These are phyloP conservation scores for Phania funesta DNA, from an alignment of 2,888 invertebrate species.

Conservation along the genomic window DNA sequence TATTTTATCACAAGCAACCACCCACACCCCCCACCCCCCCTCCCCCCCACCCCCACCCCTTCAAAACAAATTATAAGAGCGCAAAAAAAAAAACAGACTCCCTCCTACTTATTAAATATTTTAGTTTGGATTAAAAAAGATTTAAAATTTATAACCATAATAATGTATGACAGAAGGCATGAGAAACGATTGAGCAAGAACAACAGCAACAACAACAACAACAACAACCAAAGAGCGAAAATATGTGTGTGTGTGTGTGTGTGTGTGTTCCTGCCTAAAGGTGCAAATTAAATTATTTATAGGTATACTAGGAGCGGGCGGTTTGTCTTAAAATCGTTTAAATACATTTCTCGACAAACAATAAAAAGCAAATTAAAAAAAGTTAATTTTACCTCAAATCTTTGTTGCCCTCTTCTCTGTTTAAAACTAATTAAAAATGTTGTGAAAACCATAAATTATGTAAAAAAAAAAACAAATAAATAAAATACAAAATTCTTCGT, in stretches of 20 bases:
- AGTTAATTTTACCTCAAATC: slow-evolving; percentile 75
- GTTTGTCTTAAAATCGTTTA: slow-evolving; percentile 9
- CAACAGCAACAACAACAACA: not conserved
- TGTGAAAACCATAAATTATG: slow-evolving; percentile 62
- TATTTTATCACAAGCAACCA: slow-evolving; percentile 39
- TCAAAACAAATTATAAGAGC: not conserved
- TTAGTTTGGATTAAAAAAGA: slow-evolving; percentile 74
- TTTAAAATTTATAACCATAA: slow-evolving; percentile 79
- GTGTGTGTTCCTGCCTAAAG: slow-evolving; percentile 60
- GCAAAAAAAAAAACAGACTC: not conserved
- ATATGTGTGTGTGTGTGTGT: too few relatives aligned
- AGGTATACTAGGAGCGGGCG: slow-evolving; percentile 6
- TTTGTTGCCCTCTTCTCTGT: slow-evolving; percentile 62
- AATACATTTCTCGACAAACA: slow-evolving; percentile 15
- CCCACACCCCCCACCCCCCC: not conserved
- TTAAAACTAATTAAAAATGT: slow-evolving; percentile 78
- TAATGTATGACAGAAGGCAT: slow-evolving; percentile 42
- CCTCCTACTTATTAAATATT: slow-evolving; percentile 30
- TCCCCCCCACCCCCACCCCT: too few relatives aligned
- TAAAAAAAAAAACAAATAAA: not conserved
- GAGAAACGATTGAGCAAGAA: not conserved
- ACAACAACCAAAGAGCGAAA: slow-evolving; percentile 3
- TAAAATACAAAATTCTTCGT: not conserved
- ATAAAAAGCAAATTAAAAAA: slow-evolving; percentile 23
- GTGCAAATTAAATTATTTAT: slow-evolving; percentile 54